Base-by-base conservation (phyloP, 2,888 invertebrate species). In the Endomychus coccineus region DNA sequence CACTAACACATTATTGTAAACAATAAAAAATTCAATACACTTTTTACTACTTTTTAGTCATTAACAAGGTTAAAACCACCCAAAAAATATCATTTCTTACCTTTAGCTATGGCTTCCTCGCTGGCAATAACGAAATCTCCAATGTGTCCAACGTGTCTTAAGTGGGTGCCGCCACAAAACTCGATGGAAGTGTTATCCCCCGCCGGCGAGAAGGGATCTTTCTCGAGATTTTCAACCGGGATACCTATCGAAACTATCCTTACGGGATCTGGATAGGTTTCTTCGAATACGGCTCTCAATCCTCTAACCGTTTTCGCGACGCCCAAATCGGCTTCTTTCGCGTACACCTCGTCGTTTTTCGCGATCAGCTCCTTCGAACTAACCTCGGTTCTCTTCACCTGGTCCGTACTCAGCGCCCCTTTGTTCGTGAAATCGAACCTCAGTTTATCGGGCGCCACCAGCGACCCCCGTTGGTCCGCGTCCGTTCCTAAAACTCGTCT, bases 21-120 rank as follows among this genome's bases (percentile, higher is more conserved):
- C 13, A 31, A 34, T 15, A 31, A 10, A n/a, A n/a, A n/a, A n/a
- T n/a, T n/a, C n/a, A 9, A 17, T 7, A 32, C n/a, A 4, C n/a
- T 13, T 27, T 11, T 3, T 12, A 12, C 3, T 27, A 27, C 27
- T 3, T 4, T 27, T 3, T n/a, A 27, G 13, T 11, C 13, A 12
- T 27, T 27, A 12, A 10, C n/a, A n/a, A n/a, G n/a, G n/a, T n/a
- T n/a, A n/a, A 36, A n/a, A n/a, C n/a, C n/a, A n/a, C n/a, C n/a
- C n/a, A n/a, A n/a, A n/a, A n/a, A n/a, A n/a, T n/a, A n/a, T n/a
- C n/a, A n/a, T n/a, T n/a, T n/a, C n/a, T n/a, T n/a, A n/a, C 98
- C 98, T 69, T 98, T 98, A 27, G 98, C 94, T 50, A 99, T 98
- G 7, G 98, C 97, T 70, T 98, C 98, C 72, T 99, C 98, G 52